phyloP scores from a whole-genome alignment of 2,113 vertebrate species.

The Oriolus oriolus region DNA sequence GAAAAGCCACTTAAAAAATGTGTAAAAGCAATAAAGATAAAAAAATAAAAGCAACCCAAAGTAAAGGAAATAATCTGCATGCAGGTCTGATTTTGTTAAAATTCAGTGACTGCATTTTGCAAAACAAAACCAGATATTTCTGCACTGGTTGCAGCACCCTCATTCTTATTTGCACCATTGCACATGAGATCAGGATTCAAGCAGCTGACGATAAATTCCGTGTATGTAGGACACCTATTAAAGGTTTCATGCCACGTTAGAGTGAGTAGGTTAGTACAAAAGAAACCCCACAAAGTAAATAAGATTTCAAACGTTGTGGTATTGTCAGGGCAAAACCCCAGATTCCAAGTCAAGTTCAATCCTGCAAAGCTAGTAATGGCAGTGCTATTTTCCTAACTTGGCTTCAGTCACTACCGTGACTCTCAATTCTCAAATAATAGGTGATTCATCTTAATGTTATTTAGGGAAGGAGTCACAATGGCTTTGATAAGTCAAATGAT shows the following conservation, averaged over 20 bases:
- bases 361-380: conserved; percentile 55
- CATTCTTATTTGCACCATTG: not conserved
- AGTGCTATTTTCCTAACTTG: conserved; percentile 36
- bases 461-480: conserved; percentile 58
- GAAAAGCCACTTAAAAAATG: not conserved
- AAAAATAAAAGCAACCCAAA: not conserved
- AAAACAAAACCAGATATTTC: not conserved
- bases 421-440: conserved; percentile 46
- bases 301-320: conserved; percentile 40
- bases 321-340: conserved; percentile 46
- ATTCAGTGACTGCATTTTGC: not conserved
- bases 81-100: not conserved
- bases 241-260: conserved; percentile 11
- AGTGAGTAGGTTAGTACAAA: conserved; percentile 38
- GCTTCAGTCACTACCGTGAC: conserved; percentile 57
- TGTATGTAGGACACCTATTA: not conserved
- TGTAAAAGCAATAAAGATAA: not conserved
- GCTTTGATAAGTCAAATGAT: conserved; percentile 65
- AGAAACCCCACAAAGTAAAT: conserved; percentile 61
- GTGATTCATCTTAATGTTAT: conserved; percentile 67
- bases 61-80: not conserved
- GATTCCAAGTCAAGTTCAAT: conserved; percentile 67
- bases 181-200: not conserved
- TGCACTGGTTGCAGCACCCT: not conserved
- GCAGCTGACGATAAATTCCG: not conserved